Conservation (phyloP, 2,797 vertebrate genomes). For the Psittacula echo region DNA sequence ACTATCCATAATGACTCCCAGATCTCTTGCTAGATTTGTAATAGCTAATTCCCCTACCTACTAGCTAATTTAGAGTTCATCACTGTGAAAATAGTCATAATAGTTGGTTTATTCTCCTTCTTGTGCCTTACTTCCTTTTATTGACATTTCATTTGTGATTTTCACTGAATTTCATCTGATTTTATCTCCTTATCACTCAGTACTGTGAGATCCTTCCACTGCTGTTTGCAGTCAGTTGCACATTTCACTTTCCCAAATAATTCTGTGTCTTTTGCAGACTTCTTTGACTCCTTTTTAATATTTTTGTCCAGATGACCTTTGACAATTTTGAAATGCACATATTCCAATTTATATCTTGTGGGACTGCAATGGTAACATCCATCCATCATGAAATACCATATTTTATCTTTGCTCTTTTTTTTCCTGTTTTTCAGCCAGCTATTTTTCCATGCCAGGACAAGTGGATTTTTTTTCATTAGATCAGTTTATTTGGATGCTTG, state of each 20-base stretch:
- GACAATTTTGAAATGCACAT: background rate
- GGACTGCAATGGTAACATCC: fast-evolving
- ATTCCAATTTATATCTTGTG: background rate
- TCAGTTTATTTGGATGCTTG: background rate
- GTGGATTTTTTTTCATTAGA: background rate
- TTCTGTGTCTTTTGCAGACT: background rate
- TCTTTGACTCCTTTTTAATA: background rate
- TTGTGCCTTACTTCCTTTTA: conserved; percentile 25
- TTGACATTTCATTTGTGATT: conserved; percentile 30
- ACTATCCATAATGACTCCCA: background rate
- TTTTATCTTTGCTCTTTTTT: background rate
- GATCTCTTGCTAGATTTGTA: background rate
- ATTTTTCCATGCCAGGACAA: background rate
- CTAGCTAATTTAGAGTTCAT: conserved; percentile 32
- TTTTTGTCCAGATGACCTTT: background rate
- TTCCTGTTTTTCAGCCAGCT: background rate
- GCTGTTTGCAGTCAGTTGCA: background rate
- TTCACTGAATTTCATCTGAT: background rate
- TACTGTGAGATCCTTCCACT: background rate
- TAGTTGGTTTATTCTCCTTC: conserved; percentile 11
- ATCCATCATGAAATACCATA: background rate
- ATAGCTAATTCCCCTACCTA: conserved; percentile 20
- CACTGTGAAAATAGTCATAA: background rate
- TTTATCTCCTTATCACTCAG: background rate
- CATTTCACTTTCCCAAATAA: background rate